These are phyloP conservation scores for Dendrolimus punctatus DNA, from an alignment of 1,140 invertebrate species.

Conservation along the genomic window DNA sequence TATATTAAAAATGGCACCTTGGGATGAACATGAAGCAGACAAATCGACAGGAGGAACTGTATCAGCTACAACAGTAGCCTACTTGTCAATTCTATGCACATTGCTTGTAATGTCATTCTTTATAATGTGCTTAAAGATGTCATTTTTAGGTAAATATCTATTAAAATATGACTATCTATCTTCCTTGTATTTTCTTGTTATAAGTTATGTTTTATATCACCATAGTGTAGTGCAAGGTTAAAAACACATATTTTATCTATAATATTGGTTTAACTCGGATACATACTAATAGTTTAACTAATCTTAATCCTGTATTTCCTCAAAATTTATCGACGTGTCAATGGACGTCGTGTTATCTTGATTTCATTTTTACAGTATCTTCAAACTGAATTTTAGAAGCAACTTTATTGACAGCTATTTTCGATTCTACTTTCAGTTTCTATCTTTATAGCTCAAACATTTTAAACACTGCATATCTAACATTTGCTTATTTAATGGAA, in stretches of 20 bases:
- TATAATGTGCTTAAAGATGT: slow-evolving; percentile 46
- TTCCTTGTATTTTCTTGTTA: slow-evolving; percentile 3
- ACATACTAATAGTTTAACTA: not conserved
- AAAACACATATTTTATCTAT: slow-evolving; percentile 2
- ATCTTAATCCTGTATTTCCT: too few relatives aligned
- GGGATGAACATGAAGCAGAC: not conserved
- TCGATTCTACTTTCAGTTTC: too few relatives aligned
- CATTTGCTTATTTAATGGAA: too few relatives aligned
- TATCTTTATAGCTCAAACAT: too few relatives aligned
- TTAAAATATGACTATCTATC: slow-evolving; percentile 1
- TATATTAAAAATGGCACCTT: slow-evolving; percentile 6
- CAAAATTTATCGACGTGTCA: too few relatives aligned
- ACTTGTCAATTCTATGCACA: slow-evolving; percentile 36
- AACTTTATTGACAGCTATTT: too few relatives aligned
- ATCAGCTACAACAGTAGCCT: slow-evolving; percentile 17
- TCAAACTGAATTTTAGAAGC: too few relatives aligned
- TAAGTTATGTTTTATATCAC: not conserved
- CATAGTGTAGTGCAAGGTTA: slow-evolving; percentile 6
- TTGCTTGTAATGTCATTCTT: slow-evolving; percentile 46
- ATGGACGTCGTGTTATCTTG: too few relatives aligned
- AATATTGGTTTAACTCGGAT: slow-evolving; percentile 9
- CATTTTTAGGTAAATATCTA: slow-evolving; percentile 31
- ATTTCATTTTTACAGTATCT: too few relatives aligned
- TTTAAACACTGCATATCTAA: too few relatives aligned
- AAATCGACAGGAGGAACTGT: slow-evolving; percentile 11